Evolutionary conservation across 2,113 vertebrate genomes (phyloP).

Genomic region (Leptobrachium ailaonicum): DNA sequence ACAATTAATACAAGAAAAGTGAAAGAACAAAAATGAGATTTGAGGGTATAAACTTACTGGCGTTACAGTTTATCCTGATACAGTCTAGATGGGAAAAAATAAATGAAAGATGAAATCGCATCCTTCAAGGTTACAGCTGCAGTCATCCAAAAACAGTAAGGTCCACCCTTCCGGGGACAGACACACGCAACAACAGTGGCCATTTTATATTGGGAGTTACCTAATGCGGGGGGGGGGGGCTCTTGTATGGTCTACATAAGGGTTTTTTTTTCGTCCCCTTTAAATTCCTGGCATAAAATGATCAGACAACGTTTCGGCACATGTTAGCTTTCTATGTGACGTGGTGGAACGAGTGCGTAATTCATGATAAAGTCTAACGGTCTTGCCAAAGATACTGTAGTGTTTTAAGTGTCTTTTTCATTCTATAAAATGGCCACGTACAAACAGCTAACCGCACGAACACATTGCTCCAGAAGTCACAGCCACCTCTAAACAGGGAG

Average conservation of each 20-base stretch:
- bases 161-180: slow-evolving; percentile 99
- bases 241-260: neutral
- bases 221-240: neutral
- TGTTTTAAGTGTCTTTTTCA: neutral
- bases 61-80: slow-evolving; percentile 99
- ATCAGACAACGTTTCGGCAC: no score
- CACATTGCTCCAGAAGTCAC: slow-evolving; percentile 60
- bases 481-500: neutral
- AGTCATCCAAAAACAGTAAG: slow-evolving; percentile 98
- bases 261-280: no score
- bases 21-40: slow-evolving; percentile 92
- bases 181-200: slow-evolving; percentile 89
- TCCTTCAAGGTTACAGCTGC: slow-evolving; percentile 99
- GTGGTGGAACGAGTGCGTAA: no score
- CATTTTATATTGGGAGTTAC: slow-evolving; percentile 76
- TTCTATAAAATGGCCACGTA: slow-evolving; percentile 87
- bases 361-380: no score
- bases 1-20: slow-evolving; percentile 51
- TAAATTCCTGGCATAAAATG: no score
- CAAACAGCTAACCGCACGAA: slow-evolving; percentile 90
- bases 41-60: slow-evolving; percentile 97
- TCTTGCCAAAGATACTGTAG: no score
- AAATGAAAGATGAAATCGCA: slow-evolving; percentile 99
- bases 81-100: slow-evolving; percentile 99
- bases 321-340: no score